Evolutionary conservation across 1,140 invertebrate species (phyloP).

Genomic region (Choristoneura fumiferana): DNA sequence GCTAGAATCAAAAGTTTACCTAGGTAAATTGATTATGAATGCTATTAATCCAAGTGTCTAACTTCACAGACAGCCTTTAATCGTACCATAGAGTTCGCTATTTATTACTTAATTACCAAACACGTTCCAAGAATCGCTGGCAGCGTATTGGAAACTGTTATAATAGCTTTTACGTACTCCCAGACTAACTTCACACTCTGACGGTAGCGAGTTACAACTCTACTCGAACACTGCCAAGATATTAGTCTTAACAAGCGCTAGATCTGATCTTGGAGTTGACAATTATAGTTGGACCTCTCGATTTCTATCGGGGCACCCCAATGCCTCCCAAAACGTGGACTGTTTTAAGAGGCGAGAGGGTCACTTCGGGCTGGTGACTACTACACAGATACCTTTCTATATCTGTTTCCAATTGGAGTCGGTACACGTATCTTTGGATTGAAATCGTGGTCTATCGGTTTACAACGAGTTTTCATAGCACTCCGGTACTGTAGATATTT

Average conservation of each 20-base stretch:
- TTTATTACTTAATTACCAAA: slow-evolving; percentile 15
- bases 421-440: slow-evolving; percentile 37
- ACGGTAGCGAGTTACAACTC: slow-evolving; percentile 2
- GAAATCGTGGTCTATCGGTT: slow-evolving; percentile 41
- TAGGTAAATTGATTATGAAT: too few species aligned
- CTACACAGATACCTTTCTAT: slow-evolving; percentile 24
- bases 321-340: neutral
- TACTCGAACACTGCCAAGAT: slow-evolving; percentile 5
- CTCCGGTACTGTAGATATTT: slow-evolving; percentile 11
- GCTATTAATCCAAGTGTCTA: too few species aligned
- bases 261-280: neutral
- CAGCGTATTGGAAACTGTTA: slow-evolving; percentile 14
- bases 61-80: too few species aligned
- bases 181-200: slow-evolving; percentile 8
- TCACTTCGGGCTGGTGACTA: neutral
- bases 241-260: slow-evolving; percentile 12
- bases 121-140: slow-evolving; percentile 1
- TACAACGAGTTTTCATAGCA: slow-evolving; percentile 32
- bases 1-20: too few species aligned
- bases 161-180: slow-evolving; percentile 10
- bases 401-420: slow-evolving; percentile 36
- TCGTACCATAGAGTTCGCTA: slow-evolving; percentile 4
- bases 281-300: neutral
- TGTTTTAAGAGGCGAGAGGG: neutral
- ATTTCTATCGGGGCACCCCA: neutral